phyloP scores from a whole-genome alignment of 2,113 vertebrate genomes.

The Malurus alboscapulatus region DNA sequence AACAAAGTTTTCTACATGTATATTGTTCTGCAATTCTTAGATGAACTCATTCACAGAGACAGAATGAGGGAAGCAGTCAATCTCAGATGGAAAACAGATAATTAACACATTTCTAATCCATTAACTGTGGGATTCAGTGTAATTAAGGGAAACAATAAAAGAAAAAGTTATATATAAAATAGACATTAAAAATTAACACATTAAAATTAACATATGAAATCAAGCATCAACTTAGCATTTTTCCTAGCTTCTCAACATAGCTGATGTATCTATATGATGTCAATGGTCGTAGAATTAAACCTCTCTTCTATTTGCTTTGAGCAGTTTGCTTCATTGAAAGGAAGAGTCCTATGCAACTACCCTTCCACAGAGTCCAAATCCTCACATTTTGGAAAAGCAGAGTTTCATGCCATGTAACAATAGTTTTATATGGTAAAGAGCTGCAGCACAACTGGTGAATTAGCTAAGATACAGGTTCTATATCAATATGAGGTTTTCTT shows the following conservation, averaged over 20 bases:
- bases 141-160: neutral
- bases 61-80: neutral
- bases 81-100: neutral
- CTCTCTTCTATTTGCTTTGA: neutral
- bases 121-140: neutral
- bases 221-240: neutral
- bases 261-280: neutral
- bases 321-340: neutral
- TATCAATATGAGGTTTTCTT: neutral
- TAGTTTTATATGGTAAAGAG: neutral
- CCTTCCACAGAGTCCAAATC: neutral
- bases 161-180: neutral
- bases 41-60: neutral
- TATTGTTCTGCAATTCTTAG: neutral
- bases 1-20: neutral
- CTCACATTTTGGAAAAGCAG: neutral
- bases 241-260: neutral
- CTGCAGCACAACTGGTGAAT: neutral
- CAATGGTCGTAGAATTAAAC: neutral
- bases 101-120: neutral
- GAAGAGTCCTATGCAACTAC: neutral
- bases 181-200: neutral
- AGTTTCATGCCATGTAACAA: neutral
- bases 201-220: neutral
- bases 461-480: neutral